These are phyloP conservation scores for Rapana venosa DNA, from an alignment of 2,888 invertebrate genomes.

Conservation along the genomic window DNA sequence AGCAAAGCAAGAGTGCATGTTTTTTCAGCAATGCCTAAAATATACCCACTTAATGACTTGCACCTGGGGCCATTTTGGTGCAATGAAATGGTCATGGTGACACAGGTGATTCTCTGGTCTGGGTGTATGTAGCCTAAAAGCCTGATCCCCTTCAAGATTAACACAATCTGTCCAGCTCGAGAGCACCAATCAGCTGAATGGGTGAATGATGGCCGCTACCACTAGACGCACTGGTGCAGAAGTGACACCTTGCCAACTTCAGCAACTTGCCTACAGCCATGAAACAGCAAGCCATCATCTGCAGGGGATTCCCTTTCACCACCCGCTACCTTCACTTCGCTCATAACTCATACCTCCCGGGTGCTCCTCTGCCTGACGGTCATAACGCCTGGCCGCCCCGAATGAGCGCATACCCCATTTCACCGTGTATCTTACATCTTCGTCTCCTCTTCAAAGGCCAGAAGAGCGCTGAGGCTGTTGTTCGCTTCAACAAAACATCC, in stretches of 20 bases:
- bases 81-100: neutral
- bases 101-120: neutral
- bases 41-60: neutral
- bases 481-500: slow-evolving; percentile 13
- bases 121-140: too few relatives aligned
- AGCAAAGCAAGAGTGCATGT: too few relatives aligned
- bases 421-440: neutral
- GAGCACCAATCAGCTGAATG: neutral
- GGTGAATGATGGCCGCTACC: neutral
- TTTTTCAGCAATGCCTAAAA: too few relatives aligned
- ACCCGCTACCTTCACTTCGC: neutral
- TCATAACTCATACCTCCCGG: slow-evolving; percentile 31
- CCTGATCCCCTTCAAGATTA: neutral
- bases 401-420: slow-evolving; percentile 34
- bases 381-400: slow-evolving; percentile 1
- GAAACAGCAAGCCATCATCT: neutral
- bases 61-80: neutral
- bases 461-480: neutral
- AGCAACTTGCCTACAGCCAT: neutral
- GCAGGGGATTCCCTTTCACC: neutral
- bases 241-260: slow-evolving; percentile 21
- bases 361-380: slow-evolving; percentile 2
- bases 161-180: neutral
- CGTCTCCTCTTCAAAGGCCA: slow-evolving; percentile 21
- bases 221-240: neutral